Base-by-base conservation (phyloP, 2,888 invertebrate species). In the Blastobasis lacticolella region DNA sequence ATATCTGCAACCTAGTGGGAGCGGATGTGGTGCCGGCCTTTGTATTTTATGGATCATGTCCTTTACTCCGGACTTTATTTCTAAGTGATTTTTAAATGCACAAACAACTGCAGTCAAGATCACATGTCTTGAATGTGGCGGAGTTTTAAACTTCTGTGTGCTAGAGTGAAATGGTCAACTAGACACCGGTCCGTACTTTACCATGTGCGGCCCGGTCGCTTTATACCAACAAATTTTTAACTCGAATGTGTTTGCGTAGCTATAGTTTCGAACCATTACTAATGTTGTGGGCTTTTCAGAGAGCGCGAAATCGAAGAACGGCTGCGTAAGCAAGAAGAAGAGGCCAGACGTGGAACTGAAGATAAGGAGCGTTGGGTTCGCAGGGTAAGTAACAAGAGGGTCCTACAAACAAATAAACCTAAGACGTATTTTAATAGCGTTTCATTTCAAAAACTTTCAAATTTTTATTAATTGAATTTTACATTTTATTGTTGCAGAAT, bases 221-320 rank as follows among this genome's bases (percentile, higher is more conserved):
- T 57, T 71, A 80, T 64, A 83, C 83, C 83, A 48, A 85, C 83
- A 85, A 55, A 54, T 49, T 1, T 23, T 23, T 23, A 23, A 23
- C 3, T n/a, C 3, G 23, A 23, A 23, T 23, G 23, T 23, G 23
- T 23, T 23, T 23, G 23, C 23, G 23, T 23, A 23, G 23, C 23
- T 23, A 23, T 23, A 23, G 23, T 23, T 23, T 23, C 23, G 23
- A 23, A 23, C 23, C 23, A 23, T 23, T 23, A 2, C 23, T 23
- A 23, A 41, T 41, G 41, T 41, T 36, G 10, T 8, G 10, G 38
- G 45, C 40, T 58, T 49, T 52, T 45, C 36, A 89, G 89, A 64
- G 97, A 97, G 70, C 90, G 95, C 50, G 95, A 97, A 86, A 97
- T 98, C 59, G 98, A 98, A 73, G 95, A 96, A 72, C 92, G 95